These are phyloP conservation scores for Oxytorus armatus DNA, from an alignment of 2,888 invertebrate species.

Conservation along the genomic window DNA sequence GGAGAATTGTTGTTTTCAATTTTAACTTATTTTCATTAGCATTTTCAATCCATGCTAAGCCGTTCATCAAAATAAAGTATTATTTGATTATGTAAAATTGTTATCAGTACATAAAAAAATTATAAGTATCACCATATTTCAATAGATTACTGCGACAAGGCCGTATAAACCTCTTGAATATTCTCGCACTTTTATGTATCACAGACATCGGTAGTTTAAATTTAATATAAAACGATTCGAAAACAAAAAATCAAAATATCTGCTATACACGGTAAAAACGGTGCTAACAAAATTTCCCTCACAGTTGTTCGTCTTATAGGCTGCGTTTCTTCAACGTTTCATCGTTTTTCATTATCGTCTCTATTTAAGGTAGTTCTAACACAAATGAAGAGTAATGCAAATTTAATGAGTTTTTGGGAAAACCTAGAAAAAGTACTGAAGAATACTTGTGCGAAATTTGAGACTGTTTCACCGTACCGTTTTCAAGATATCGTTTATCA, in stretches of 20 bases:
- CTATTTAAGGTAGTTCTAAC: too few relatives aligned
- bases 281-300: too few relatives aligned
- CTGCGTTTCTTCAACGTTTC: too few relatives aligned
- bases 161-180: slow-evolving; percentile 43
- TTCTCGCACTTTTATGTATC: slow-evolving; percentile 24
- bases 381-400: too few relatives aligned
- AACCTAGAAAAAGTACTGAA: too few relatives aligned
- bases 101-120: neutral
- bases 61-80: neutral
- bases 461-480: too few relatives aligned
- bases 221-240: slow-evolving; percentile 1
- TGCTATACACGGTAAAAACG: too few relatives aligned
- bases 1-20: slow-evolving; percentile 3
- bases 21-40: neutral
- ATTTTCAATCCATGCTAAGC: neutral
- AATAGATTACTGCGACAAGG: slow-evolving; percentile 8
- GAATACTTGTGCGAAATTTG: too few relatives aligned
- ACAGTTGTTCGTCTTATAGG: too few relatives aligned
- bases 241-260: slow-evolving; percentile 15
- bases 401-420: too few relatives aligned
- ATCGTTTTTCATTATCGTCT: too few relatives aligned
- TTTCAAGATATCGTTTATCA: too few relatives aligned
- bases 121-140: slow-evolving; percentile 59
- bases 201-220: slow-evolving; percentile 13
- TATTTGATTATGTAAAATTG: neutral